Conservation (phyloP, 2,113 vertebrate genomes). For the Melanerpes aurifrons region DNA sequence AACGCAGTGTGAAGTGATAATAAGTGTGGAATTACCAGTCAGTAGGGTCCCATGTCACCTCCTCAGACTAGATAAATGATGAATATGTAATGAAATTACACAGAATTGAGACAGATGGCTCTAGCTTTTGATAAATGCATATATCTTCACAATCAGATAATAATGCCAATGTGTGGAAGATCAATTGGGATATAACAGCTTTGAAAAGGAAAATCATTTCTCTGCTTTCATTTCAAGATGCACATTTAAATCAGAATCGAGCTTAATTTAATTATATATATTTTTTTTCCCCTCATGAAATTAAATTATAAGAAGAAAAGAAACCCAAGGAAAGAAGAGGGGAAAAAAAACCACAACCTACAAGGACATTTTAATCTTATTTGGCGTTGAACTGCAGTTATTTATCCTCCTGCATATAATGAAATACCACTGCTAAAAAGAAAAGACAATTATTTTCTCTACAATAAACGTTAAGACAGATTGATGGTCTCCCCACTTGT, state of each 20-base stretch:
- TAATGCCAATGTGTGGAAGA: slow-evolving; percentile 75
- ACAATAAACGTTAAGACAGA: slow-evolving; percentile 18
- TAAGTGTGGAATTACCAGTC: slow-evolving; percentile 71
- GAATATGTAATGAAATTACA: slow-evolving; percentile 79
- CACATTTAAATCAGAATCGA: slow-evolving; percentile 67
- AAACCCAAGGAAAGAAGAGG: neutral
- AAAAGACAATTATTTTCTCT: slow-evolving; percentile 61
- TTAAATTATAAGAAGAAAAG: slow-evolving; percentile 38
- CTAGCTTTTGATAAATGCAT: slow-evolving; percentile 79
- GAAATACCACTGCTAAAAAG: slow-evolving; percentile 26
- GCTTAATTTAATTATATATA: slow-evolving; percentile 66
- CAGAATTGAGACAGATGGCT: slow-evolving; percentile 79
- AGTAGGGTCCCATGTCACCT: slow-evolving; percentile 70
- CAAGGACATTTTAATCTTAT: slow-evolving; percentile 32
- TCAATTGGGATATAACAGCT: slow-evolving; percentile 77
- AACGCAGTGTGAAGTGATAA: slow-evolving; percentile 70
- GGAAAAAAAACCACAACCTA: neutral
- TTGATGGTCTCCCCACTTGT: neutral
- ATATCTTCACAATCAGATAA: slow-evolving; percentile 79
- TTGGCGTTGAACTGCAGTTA: slow-evolving; percentile 48
- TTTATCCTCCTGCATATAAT: slow-evolving; percentile 45
- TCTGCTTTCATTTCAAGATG: slow-evolving; percentile 69
- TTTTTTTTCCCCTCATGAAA: slow-evolving; percentile 38
- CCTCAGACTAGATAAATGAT: slow-evolving; percentile 72
- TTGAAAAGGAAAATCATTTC: slow-evolving; percentile 72